Base-by-base conservation (phyloP, 1,140 invertebrate species). In the Penaeus chinensis region DNA sequence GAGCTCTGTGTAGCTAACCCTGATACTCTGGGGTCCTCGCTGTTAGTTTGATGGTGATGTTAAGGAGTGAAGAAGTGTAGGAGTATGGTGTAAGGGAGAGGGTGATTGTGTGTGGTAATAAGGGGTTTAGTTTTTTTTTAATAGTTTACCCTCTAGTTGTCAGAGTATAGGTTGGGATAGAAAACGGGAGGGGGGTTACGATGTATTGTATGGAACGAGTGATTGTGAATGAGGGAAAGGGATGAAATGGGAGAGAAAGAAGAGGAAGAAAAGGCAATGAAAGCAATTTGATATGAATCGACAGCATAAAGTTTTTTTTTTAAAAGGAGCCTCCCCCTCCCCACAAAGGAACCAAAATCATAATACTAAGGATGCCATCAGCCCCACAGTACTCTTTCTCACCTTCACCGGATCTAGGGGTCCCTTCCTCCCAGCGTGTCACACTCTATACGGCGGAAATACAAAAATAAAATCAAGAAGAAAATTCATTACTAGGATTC, bases 401-500 rank as follows among this genome's bases (percentile, higher is more conserved):
- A 32, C 66, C 66, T 32, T n/a, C 66, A 2, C 66, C 7, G 66
- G 32, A 32, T 71, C 66, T 71, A 54, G 54, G 42, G 69, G 27
- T 32, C 78, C 60, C 69, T 88, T 84, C 87, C 76, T 27, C 81
- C 80, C 76, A 19, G 87, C 87, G 82, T 62, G 87, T 77, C 82
- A 84, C 81, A 37, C 61, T 83, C 62, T 84, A 84, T 88, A 88
- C 82, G 81, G 87, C 27, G 87, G 71, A 88, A 88, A 88, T 88
- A 88, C 87, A 88, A 88, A 88, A 88, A 88, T 88, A 88, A 88
- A 88, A 88, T 88, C 87, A 88, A 88, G 87, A 82, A 83, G 87
- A 88, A 88, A 88, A 88, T 88, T 88, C 87, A 88, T 88, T 88
- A 88, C 87, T 88, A 84, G 87, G 87, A 88, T 84, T 88, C 87